Evolutionary conservation across 2,888 invertebrate genomes (phyloP), one percentile per base, ranked within the genome.

Genomic region (Globia sparganii): DNA sequence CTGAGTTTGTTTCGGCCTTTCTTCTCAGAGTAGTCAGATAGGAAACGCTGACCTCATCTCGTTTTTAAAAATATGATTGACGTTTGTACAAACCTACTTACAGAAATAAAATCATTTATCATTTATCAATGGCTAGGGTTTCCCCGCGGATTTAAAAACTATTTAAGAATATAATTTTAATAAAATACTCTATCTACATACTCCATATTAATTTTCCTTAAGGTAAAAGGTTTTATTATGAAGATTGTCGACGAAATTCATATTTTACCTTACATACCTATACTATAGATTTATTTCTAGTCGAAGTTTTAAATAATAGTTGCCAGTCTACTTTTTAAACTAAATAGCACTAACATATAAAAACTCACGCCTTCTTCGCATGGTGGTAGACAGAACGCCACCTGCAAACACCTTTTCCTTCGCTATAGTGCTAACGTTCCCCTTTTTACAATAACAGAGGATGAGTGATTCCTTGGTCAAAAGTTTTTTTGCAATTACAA

Each of bases 81-180:
- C n/a, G n/a, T n/a, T n/a, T n/a, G n/a, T n/a, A n/a, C n/a, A n/a
- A n/a, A n/a, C n/a, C n/a, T n/a, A n/a, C n/a, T n/a, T n/a, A n/a
- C n/a, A n/a, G n/a, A n/a, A n/a, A n/a, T n/a, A n/a, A n/a, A n/a
- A n/a, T n/a, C n/a, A n/a, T n/a, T n/a, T n/a, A n/a, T n/a, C n/a
- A n/a, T n/a, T n/a, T n/a, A n/a, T n/a, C n/a, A n/a, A 72, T 49
- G 43, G 72, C 65, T 83, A 62, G 70, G 62, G 28, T 67, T 78
- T 53, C n/a, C 77, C 58, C 77, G 49, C 28, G 49, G 59, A 8
- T 80, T 58, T 49, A n/a, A 15, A 40, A 53, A 5, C 2, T 2
- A 49, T 77, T 62, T n/a, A 58, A 40, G 31, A 0, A 18, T 43
- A 49, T 40, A 8, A 28, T 80, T 64, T 40, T 66, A 18, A 56